Evolutionary conservation across 2,113 vertebrate species (phyloP).

Genomic region (Pycnonotus jocosus): DNA sequence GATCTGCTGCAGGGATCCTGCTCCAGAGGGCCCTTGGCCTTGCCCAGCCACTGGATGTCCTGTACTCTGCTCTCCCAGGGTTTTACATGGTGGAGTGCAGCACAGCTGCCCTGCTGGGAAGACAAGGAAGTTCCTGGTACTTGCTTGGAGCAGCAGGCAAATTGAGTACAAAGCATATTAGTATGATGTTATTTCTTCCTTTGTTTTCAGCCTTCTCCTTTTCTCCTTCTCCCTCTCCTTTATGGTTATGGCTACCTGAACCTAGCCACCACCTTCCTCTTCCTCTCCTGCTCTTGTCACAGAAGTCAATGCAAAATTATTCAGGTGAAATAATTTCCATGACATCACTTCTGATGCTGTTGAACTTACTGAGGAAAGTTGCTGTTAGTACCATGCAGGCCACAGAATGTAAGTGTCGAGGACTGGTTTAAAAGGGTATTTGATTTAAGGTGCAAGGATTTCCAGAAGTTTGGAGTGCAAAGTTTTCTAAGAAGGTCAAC

Average conservation of each 20-base stretch:
- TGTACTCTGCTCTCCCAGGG: neutral
- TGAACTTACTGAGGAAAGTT: neutral
- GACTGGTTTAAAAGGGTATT: neutral
- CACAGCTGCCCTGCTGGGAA: neutral
- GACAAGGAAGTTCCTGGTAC: neutral
- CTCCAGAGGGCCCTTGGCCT: neutral
- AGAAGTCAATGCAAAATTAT: neutral
- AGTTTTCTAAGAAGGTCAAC: neutral
- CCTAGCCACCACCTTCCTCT: neutral
- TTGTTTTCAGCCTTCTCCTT: neutral
- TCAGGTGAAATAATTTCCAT: neutral
- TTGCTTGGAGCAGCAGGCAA: neutral
- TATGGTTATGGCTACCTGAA: neutral
- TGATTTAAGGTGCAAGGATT: neutral
- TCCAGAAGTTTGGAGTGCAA: neutral
- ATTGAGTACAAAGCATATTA: neutral
- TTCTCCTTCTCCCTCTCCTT: neutral
- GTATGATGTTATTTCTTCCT: neutral
- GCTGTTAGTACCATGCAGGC: neutral
- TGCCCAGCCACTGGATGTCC: accelerated
- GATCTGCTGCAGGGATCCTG: neutral
- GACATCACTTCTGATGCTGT: neutral
- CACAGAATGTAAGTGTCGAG: accelerated
- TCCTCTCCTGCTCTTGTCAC: neutral
- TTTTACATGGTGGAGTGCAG: neutral